These are phyloP conservation scores for Ciconia maguari DNA, from an alignment of 2,113 vertebrate genomes.

Conservation along the genomic window DNA sequence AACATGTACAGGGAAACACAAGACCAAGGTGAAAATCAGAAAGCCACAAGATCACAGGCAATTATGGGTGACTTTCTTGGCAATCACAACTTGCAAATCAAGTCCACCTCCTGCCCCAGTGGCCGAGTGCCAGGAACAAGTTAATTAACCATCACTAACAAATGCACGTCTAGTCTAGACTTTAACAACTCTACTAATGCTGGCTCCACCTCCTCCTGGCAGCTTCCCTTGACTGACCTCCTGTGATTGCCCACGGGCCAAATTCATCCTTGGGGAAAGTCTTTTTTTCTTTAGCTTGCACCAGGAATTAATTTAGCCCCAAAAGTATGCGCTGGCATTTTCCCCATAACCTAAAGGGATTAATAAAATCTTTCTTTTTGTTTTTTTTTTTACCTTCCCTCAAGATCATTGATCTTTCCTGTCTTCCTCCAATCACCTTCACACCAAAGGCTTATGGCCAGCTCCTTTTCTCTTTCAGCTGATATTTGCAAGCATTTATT, in stretches of 20 bases:
- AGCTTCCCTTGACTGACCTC: background rate
- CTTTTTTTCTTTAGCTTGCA: background rate
- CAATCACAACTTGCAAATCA: slow-evolving; percentile 16
- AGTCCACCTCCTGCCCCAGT: background rate
- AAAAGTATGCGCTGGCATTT: background rate
- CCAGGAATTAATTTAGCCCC: background rate
- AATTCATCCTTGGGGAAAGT: background rate
- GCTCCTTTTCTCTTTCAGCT: background rate
- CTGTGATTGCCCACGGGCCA: background rate
- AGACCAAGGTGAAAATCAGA: background rate
- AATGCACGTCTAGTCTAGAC: background rate
- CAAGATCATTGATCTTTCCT: background rate
- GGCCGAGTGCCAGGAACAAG: slow-evolving; percentile 47
- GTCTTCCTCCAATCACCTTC: background rate
- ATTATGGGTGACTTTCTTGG: slow-evolving; percentile 8
- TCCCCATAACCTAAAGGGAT: background rate
- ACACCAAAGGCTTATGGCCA: background rate
- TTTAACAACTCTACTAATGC: background rate
- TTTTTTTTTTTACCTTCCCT: background rate
- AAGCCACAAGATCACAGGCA: background rate
- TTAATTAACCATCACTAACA: slow-evolving; percentile 49
- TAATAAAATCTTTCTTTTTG: background rate
- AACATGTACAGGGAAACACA: background rate
- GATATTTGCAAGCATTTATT: background rate
- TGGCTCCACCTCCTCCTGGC: slow-evolving; percentile 22